phyloP scores from a whole-genome alignment of 2,888 invertebrate species.

The Ectobius pallidus region DNA sequence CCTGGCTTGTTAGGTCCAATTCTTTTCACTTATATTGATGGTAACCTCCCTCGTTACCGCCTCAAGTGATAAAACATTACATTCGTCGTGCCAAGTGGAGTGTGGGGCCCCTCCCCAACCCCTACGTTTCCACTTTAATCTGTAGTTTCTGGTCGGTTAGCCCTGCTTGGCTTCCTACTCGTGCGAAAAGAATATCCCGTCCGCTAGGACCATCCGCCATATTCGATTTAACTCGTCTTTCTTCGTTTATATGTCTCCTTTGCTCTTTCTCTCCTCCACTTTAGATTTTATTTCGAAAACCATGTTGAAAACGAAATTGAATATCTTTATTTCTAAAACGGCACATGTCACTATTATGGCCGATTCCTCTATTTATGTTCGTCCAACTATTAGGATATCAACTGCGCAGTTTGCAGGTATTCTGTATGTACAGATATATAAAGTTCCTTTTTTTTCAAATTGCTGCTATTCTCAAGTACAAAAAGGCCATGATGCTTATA shows the following conservation, averaged over 20 bases:
- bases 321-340: too few species aligned
- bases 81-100: constrained; percentile 6
- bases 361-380: too few species aligned
- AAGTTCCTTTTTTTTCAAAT: too few species aligned
- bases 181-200: constrained; percentile 19
- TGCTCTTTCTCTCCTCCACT: neutral
- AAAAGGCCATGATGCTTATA: too few species aligned
- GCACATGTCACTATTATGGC: too few species aligned
- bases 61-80: constrained; percentile 15
- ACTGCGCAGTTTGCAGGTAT: too few species aligned
- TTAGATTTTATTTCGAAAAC: neutral
- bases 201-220: neutral
- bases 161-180: constrained; percentile 17
- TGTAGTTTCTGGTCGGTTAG: constrained; percentile 24
- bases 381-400: too few species aligned
- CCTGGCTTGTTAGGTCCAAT: constrained; percentile 7
- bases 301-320: neutral
- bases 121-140: constrained; percentile 14
- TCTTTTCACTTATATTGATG: neutral
- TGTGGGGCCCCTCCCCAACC: neutral
- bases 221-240: constrained; percentile 17
- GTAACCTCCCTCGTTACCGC: constrained; percentile 10
- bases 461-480: too few species aligned
- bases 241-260: neutral
- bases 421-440: too few species aligned